Conservation (phyloP, 2,888 invertebrate species). For the Eudemis profundana region DNA sequence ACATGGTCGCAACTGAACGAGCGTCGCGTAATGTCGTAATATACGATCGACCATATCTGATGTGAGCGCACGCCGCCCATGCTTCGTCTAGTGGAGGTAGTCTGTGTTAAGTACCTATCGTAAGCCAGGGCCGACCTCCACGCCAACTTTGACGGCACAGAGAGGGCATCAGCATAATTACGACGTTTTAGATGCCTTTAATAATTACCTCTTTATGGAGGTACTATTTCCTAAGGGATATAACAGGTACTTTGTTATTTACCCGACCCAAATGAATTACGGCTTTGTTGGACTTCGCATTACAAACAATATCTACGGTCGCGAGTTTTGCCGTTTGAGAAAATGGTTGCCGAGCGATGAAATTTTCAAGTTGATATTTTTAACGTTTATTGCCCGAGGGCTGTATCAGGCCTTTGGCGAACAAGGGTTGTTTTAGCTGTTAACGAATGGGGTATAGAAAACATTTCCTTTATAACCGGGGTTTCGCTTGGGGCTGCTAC, state of each 20-base stretch:
- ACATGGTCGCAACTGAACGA: no score
- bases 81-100: no score
- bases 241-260: constrained; percentile 28
- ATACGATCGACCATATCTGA: no score
- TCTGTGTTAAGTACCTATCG: no score
- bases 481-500: constrained; percentile 6
- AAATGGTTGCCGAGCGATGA: not conserved
- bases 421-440: constrained; percentile 34
- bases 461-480: constrained; percentile 30
- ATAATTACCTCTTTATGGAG: constrained; percentile 33
- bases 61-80: no score
- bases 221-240: constrained; percentile 36
- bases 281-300: constrained; percentile 18
- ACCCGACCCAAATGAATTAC: constrained; percentile 28
- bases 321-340: constrained; percentile 5
- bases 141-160: constrained; percentile 33
- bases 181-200: constrained; percentile 25
- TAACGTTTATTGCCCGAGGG: constrained; percentile 24
- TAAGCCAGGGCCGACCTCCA: constrained; percentile 17
- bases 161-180: constrained; percentile 35
- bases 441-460: constrained; percentile 24
- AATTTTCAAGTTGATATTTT: constrained; percentile 33
- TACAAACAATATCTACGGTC: constrained; percentile 15
- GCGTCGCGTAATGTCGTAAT: no score
- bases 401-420: constrained; percentile 27